Conservation (phyloP, 1,140 invertebrate species). For the Maconellicoccus hirsutus region DNA sequence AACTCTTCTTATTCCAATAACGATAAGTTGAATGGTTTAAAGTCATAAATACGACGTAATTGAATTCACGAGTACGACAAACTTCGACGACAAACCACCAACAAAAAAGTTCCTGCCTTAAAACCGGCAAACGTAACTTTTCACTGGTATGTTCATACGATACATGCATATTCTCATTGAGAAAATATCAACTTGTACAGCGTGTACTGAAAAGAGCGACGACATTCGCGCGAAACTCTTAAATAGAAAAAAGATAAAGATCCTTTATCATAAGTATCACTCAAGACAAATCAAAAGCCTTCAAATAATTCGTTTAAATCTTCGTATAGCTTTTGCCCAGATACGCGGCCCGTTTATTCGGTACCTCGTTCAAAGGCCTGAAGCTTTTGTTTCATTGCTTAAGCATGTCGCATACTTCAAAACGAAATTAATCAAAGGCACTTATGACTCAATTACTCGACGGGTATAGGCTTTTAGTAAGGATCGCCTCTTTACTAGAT, state of each 20-base stretch:
- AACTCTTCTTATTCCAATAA: too few species aligned
- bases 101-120: too few species aligned
- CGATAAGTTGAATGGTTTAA: too few species aligned
- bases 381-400: constrained; percentile 18
- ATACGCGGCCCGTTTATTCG: background rate
- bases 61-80: too few species aligned
- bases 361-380: background rate
- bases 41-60: too few species aligned
- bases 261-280: constrained; percentile 14
- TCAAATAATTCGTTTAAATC: constrained; percentile 17
- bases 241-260: constrained; percentile 12
- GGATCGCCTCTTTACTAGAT: constrained; percentile 19
- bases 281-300: constrained; percentile 17
- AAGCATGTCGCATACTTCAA: constrained; percentile 17
- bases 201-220: background rate
- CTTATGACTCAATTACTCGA: constrained; percentile 22
- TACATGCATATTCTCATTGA: background rate
- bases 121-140: too few species aligned
- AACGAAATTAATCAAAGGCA: constrained; percentile 21
- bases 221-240: background rate
- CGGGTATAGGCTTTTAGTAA: constrained; percentile 11
- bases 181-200: background rate
- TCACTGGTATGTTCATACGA: too few species aligned
- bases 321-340: constrained; percentile 10
- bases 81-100: too few species aligned